Evolutionary conservation across 1,140 invertebrate species (phyloP), one percentile per base, ranked within the genome.

Genomic region (Latrodectus geometricus): DNA sequence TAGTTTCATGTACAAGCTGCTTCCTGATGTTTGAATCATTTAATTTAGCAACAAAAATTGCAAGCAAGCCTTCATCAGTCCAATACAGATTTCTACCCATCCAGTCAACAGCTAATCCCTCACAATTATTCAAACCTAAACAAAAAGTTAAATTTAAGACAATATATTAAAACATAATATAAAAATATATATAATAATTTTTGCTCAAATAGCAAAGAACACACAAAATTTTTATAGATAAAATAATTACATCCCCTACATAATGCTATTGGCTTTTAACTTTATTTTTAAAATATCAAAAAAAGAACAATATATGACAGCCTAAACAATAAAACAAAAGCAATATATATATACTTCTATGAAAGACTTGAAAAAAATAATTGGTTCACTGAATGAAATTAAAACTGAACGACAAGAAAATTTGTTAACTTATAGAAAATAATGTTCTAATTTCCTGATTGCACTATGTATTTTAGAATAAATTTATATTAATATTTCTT

Each of bases 31-130:
- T 90, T 4, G 92, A 89, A 89, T 93, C 92, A 50, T 92, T 90
- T 76, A 95, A 89, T 49, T 92, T 92, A 21, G 93, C 92, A 50
- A 95, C 94, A 89, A 92, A 93, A 88, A 96, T 93, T 12, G 91
- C 91, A 8, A 92, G 92, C 83, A 93, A 90, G 66, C 92, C 92
- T 89, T 94, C 93, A 89, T 98, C 95, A 69, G 95, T 94, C 95
- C 95, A 97, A 91, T 96, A 97, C 52, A 97, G 89, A 90, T 96
- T 96, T 54, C 94, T 92, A 69, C 96, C 93, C 89, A 96, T 93
- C 95, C 95, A 97, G 91, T 97, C 96, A 61, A 96, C 92, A 66
- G 96, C 96, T 48, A 98, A 93, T 65, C 95, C 94, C 90, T 98
- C 97, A 0, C 94, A 94, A 89, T 92, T 94, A 88, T 92, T 91